Evolutionary conservation across 2,113 vertebrate species (phyloP).

Genomic region (Plestiodon gilberti): DNA sequence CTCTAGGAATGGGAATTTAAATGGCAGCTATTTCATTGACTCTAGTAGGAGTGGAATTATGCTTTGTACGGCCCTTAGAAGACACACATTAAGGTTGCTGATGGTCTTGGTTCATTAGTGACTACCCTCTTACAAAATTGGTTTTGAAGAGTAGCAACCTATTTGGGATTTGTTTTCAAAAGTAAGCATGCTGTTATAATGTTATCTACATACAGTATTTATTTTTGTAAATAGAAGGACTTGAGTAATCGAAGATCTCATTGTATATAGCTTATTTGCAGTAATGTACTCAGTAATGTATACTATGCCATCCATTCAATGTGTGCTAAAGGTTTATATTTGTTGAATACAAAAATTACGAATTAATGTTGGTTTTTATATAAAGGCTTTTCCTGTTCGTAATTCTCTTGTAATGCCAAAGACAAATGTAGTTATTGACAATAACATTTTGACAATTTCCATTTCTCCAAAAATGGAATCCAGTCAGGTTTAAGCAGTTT

Average conservation of each 20-base stretch:
- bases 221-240: slow-evolving; percentile 34
- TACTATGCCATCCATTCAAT: slow-evolving; percentile 81
- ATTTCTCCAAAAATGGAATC: slow-evolving; percentile 34
- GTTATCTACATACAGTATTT: slow-evolving; percentile 68
- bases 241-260: slow-evolving; percentile 29
- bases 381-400: slow-evolving; percentile 80
- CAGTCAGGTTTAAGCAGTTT: neutral
- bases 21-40: slow-evolving; percentile 13
- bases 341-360: slow-evolving; percentile 76
- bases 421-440: slow-evolving; percentile 42
- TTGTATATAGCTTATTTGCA: slow-evolving; percentile 64
- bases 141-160: slow-evolving; percentile 30
- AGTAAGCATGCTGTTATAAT: slow-evolving; percentile 58
- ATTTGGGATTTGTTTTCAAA: slow-evolving; percentile 53
- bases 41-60: slow-evolving; percentile 13
- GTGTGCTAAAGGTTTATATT: slow-evolving; percentile 85
- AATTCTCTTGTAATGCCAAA: slow-evolving; percentile 56
- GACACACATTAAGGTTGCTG: slow-evolving; percentile 25
- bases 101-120: slow-evolving; percentile 15
- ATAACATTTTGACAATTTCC: slow-evolving; percentile 49
- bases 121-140: neutral
- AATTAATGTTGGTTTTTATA: slow-evolving; percentile 76
- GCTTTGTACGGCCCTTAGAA: slow-evolving; percentile 20
- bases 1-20: neutral
- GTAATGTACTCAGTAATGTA: slow-evolving; percentile 67